Evolutionary conservation across 2,113 vertebrate genomes (phyloP).

Genomic region (Cyprinodon tularosa): DNA sequence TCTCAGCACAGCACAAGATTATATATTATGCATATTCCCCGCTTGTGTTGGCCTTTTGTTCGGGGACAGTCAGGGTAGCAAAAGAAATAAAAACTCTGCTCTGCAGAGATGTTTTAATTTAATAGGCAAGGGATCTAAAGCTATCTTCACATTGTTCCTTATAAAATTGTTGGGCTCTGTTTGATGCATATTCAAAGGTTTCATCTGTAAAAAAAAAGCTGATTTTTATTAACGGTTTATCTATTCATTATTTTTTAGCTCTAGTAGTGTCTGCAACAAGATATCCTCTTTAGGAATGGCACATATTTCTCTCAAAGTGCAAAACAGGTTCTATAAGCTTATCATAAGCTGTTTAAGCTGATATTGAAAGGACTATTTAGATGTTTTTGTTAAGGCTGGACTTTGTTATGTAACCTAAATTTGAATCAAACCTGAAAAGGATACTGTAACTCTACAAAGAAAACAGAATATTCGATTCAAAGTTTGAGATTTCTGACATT

Average conservation of each 20-base stretch:
- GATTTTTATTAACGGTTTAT: neutral
- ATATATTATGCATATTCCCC: conserved; percentile 68
- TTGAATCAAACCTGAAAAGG: too few species aligned
- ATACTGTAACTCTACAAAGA: too few species aligned
- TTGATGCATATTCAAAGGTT: neutral
- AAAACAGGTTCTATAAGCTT: neutral
- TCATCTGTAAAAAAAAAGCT: neutral
- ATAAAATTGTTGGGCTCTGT: too few species aligned
- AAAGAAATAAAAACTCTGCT: conserved; percentile 19
- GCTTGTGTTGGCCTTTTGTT: conserved; percentile 36
- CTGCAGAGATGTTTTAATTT: neutral
- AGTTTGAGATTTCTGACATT: too few species aligned
- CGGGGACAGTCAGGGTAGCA: conserved; percentile 15
- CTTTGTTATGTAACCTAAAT: too few species aligned
- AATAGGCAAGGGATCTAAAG: neutral
- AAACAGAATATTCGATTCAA: too few species aligned
- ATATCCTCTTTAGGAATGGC: neutral
- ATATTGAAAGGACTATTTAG: too few species aligned
- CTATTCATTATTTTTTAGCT: neutral
- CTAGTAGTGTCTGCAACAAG: neutral
- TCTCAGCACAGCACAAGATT: conserved; percentile 57
- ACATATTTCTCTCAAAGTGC: neutral
- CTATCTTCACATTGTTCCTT: neutral
- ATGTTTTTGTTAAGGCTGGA: too few species aligned
- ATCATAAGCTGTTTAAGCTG: too few species aligned